These are phyloP conservation scores for Percina caprodes DNA, from an alignment of 2,113 vertebrate genomes.

Conservation along the genomic window DNA sequence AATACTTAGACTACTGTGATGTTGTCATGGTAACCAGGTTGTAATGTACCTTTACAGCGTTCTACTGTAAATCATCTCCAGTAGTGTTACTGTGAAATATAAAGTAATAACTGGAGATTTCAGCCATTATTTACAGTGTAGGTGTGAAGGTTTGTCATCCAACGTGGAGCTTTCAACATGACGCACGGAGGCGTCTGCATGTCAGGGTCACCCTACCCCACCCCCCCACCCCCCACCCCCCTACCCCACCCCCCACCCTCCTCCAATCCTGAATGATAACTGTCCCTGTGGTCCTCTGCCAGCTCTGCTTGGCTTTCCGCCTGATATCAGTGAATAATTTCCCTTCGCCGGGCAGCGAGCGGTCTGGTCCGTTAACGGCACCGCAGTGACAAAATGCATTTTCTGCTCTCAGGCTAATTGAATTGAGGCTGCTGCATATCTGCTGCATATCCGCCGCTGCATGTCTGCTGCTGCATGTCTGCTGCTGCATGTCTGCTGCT, in stretches of 20 bases:
- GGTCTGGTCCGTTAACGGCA: constrained; percentile 8
- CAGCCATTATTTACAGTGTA: too few species aligned
- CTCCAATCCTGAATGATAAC: constrained; percentile 17
- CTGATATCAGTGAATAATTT: constrained; percentile 58
- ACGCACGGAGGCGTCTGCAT: constrained; percentile 21
- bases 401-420: constrained; percentile 69
- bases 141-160: constrained; percentile 31
- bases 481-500: too few species aligned
- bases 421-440: too few species aligned
- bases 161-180: constrained; percentile 11
- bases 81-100: too few species aligned
- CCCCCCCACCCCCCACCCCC: neutral
- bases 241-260: too few species aligned
- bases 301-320: constrained; percentile 55
- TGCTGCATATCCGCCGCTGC: constrained; percentile 43
- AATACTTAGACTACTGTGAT: too few species aligned
- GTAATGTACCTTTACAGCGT: too few species aligned
- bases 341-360: constrained; percentile 35
- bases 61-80: too few species aligned
- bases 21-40: too few species aligned
- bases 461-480: neutral
- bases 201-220: constrained; percentile 51
- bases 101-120: too few species aligned
- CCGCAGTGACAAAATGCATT: constrained; percentile 45
- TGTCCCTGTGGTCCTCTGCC: constrained; percentile 44